Conservation (phyloP, 2,888 invertebrate genomes). For the Drosophila planitibia region DNA sequence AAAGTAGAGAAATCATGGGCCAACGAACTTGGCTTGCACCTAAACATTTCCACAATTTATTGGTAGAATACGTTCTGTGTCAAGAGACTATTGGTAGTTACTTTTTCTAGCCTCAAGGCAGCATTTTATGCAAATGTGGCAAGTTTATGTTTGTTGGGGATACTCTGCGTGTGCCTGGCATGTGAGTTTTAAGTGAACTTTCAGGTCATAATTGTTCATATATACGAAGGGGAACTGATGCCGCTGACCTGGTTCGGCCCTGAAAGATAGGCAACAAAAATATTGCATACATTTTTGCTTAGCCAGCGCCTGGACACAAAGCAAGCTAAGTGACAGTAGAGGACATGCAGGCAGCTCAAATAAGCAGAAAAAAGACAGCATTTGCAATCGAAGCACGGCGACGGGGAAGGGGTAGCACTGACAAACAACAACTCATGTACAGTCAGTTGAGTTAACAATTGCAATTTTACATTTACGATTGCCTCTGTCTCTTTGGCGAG, state of each 20-base stretch:
- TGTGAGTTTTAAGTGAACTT: constrained; percentile 66
- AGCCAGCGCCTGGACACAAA: constrained; percentile 30
- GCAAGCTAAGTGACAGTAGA: constrained; percentile 61
- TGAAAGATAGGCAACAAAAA: constrained; percentile 31
- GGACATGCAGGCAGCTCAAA: constrained; percentile 50
- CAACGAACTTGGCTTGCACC: constrained; percentile 21
- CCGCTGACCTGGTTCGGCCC: not conserved
- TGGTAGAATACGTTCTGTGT: constrained; percentile 74
- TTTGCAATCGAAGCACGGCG: not conserved
- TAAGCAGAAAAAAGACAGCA: constrained; percentile 46
- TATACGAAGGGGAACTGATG: constrained; percentile 3
- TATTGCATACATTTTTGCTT: constrained; percentile 63
- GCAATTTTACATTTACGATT: constrained; percentile 61
- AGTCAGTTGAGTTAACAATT: constrained; percentile 74
- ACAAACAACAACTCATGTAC: constrained; percentile 41
- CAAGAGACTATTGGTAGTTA: constrained; percentile 54
- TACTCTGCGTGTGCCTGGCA: constrained; percentile 44
- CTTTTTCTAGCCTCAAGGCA: constrained; percentile 52
- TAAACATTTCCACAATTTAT: constrained; percentile 75
- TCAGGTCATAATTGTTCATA: constrained; percentile 49
- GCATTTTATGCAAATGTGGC: constrained; percentile 74
- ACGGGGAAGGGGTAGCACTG: not conserved
- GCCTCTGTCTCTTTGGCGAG: constrained; percentile 21
- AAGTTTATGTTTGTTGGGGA: constrained; percentile 64
- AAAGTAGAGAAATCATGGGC: constrained; percentile 33